These are phyloP conservation scores for Mastigias papua DNA, from an alignment of 30 jellyfish, hydroid and myxozoan species.

Conservation along the genomic window DNA sequence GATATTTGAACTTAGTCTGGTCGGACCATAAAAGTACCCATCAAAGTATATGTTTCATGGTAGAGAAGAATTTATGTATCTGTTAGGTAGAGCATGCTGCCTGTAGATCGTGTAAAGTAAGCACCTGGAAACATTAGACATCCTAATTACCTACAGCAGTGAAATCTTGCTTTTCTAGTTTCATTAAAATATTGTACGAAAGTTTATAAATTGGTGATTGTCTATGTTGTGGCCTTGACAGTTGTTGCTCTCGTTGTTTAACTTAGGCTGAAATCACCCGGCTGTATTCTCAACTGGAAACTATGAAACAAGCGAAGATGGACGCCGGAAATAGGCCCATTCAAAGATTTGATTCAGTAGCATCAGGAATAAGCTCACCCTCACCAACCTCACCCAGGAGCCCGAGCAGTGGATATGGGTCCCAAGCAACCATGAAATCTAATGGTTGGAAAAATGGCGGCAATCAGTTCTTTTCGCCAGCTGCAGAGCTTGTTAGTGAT, in stretches of 20 bases:
- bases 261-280: slow-evolving; percentile 72
- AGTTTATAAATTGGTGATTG: background rate
- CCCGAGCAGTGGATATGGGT: slow-evolving; percentile 36
- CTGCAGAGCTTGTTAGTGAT: slow-evolving; percentile 71
- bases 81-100: no score
- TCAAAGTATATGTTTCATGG: no score
- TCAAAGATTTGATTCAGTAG: slow-evolving; percentile 24
- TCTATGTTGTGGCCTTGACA: background rate
- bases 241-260: background rate
- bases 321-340: slow-evolving; percentile 49
- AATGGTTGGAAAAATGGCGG: slow-evolving; percentile 52
- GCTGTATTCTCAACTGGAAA: slow-evolving; percentile 60
- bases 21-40: no score
- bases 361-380: slow-evolving; percentile 29
- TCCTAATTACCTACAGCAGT: no score
- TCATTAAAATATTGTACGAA: no score
- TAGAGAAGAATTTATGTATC: no score
- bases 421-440: slow-evolving; percentile 20
- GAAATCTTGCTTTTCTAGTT: no score
- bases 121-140: no score
- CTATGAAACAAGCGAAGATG: slow-evolving; percentile 60
- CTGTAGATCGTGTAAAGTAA: no score
- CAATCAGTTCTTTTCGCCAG: slow-evolving; percentile 57
- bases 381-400: slow-evolving; percentile 23
- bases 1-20: no score